Conservation (phyloP, 2,113 vertebrate genomes). For the Erinaceus europaeus region DNA sequence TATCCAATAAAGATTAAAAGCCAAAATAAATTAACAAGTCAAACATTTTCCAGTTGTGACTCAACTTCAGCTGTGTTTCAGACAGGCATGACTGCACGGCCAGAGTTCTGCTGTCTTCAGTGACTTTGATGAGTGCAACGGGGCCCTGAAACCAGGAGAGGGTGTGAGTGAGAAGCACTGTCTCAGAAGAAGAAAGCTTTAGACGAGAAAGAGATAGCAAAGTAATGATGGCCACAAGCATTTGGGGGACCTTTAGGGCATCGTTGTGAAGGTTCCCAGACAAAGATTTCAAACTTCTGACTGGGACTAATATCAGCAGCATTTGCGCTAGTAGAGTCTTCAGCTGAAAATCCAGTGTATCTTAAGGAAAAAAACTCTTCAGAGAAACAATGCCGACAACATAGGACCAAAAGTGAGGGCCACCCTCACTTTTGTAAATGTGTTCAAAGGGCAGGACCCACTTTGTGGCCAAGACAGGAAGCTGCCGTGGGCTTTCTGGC, state of each 20-base stretch:
- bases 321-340: too few relatives aligned
- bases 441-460: too few relatives aligned
- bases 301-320: too few relatives aligned
- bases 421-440: too few relatives aligned
- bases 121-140: neutral
- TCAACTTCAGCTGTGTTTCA: neutral
- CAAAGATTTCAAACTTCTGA: slow-evolving; percentile 86
- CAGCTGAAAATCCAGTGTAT: too few relatives aligned
- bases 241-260: slow-evolving; percentile 84
- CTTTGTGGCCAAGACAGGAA: too few relatives aligned
- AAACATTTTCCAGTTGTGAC: neutral
- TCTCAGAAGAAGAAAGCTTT: neutral
- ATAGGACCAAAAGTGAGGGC: too few relatives aligned
- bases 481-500: too few relatives aligned
- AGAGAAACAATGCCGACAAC: too few relatives aligned
- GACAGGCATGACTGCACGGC: neutral
- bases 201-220: neutral
- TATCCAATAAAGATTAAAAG: too few relatives aligned
- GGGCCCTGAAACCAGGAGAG: neutral
- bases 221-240: slow-evolving; percentile 81
- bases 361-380: too few relatives aligned
- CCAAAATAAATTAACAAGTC: neutral
- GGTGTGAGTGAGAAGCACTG: neutral
- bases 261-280: slow-evolving; percentile 84
- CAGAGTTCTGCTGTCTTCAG: neutral